Evolutionary conservation across 2,113 vertebrate species (phyloP).

Genomic region (Rhinichthys klamathensis): DNA sequence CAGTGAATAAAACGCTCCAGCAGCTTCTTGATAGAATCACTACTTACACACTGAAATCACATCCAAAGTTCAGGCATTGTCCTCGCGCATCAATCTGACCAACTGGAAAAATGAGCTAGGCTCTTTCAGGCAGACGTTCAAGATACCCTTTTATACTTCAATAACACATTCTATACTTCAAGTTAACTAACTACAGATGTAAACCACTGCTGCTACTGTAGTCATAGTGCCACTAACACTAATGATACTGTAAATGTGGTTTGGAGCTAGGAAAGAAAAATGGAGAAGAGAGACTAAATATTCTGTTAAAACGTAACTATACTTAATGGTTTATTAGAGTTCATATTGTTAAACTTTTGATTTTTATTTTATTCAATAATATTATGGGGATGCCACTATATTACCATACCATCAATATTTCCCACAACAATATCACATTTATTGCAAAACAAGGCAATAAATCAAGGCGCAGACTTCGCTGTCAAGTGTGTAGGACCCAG

Average conservation of each 20-base stretch:
- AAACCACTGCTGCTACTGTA: neutral
- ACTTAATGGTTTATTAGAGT: neutral
- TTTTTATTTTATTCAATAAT: neutral
- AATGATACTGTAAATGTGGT: neutral
- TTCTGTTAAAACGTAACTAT: neutral
- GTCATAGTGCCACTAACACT: neutral
- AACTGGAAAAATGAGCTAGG: neutral
- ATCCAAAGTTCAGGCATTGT: slow-evolving; percentile 14
- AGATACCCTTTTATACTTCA: neutral
- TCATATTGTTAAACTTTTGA: neutral
- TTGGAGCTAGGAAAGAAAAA: neutral
- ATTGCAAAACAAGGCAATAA: too few relatives aligned
- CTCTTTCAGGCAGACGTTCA: neutral
- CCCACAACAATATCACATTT: neutral
- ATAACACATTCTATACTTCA: neutral
- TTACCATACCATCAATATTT: neutral
- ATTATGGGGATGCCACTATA: neutral
- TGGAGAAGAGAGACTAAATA: neutral
- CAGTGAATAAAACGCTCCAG: neutral
- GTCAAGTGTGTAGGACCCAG: too few relatives aligned
- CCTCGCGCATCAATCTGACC: neutral
- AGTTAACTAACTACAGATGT: neutral
- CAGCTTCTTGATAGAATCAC: neutral
- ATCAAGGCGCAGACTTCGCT: too few relatives aligned
- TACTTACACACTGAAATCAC: slow-evolving; percentile 10